phyloP scores from a whole-genome alignment of 2,888 invertebrate species.

The Odiellus spinosus region DNA sequence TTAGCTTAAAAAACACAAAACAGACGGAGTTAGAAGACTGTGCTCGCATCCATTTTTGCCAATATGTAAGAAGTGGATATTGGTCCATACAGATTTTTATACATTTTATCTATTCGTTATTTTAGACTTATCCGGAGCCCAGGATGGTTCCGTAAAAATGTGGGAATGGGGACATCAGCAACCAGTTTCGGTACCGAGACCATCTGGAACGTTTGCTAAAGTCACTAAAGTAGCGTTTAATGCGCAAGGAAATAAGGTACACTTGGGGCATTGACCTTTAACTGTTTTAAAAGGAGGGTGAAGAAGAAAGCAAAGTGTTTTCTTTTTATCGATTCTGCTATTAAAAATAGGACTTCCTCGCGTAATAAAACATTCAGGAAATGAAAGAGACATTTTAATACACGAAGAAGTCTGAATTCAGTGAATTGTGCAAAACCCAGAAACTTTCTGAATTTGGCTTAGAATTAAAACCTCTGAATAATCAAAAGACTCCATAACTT shows the following conservation, averaged over 20 bases:
- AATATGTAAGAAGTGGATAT: slow-evolving; percentile 58
- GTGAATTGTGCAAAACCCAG: too few relatives aligned
- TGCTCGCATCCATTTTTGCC: slow-evolving; percentile 90
- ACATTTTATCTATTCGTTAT: slow-evolving; percentile 1
- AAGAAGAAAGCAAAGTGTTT: too few relatives aligned
- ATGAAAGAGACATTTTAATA: too few relatives aligned
- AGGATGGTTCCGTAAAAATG: slow-evolving; percentile 86
- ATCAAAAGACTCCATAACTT: too few relatives aligned
- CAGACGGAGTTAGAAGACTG: slow-evolving; percentile 85
- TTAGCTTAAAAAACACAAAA: slow-evolving; percentile 82
- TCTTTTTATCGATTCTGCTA: too few relatives aligned
- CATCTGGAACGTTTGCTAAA: slow-evolving; percentile 69
- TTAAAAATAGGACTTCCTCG: too few relatives aligned
- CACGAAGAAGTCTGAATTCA: too few relatives aligned
- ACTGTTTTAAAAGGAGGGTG: too few relatives aligned
- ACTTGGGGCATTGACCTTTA: too few relatives aligned
- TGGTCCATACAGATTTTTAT: not conserved
- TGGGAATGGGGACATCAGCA: slow-evolving; percentile 98
- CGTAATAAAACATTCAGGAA: too few relatives aligned
- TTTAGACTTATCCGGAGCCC: slow-evolving; percentile 76
- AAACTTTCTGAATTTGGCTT: too few relatives aligned
- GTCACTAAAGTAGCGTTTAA: slow-evolving; percentile 92
- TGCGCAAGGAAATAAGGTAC: slow-evolving; percentile 78
- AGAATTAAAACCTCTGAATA: too few relatives aligned
- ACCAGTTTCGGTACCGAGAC: slow-evolving; percentile 72